Base-by-base conservation (phyloP, 2,888 invertebrate genomes). In the Caenorhabditis angaria region DNA sequence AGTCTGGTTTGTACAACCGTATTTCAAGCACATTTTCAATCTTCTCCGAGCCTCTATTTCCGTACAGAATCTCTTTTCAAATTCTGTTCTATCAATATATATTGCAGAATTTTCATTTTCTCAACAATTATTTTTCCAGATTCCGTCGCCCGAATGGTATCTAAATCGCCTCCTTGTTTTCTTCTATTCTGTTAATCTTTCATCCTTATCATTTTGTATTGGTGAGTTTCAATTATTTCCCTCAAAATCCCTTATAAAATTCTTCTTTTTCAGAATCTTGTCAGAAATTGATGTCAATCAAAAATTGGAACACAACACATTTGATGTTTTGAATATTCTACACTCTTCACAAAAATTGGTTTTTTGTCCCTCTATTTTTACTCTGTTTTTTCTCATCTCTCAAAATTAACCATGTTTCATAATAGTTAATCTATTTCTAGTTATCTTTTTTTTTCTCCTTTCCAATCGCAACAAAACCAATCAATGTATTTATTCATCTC, bases 351-450 rank as follows among this genome's bases (percentile, higher is more conserved):
- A 41, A 41, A 41, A 18, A 18, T 18, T 41, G 41, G 18, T 41
- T 41, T 32, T 14, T 41, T 12, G 41, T 41, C 41, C 18, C 41
- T 41, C 10, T 41, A 18, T 41, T 12, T 32, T 14, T 18, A 41
- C 10, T 41, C 14, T 18, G 18, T 41, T 18, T 18, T 41, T 18
- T 54, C 24, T 27, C 27, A 27, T 54, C 27, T 24, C 14, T 32
- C 50, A 20, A 50, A 20, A 8, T 24, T 56, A 56, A 56, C 32
- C 55, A 56, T 32, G 29, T 56, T 56, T 32, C 32, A 25, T 56
- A 20, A 29, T 32, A 56, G 32, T 56, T 56, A 56, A n/a, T 56
- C 55, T 29, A 56, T 32, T 56, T 56, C n/a, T 56, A 29, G 27
- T 28, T 4, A 14, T 28, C 54, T 10, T 4, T 48, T 18, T 48